Conservation (phyloP, 2,888 invertebrate species). For the Scaptomyza caliginosa region DNA sequence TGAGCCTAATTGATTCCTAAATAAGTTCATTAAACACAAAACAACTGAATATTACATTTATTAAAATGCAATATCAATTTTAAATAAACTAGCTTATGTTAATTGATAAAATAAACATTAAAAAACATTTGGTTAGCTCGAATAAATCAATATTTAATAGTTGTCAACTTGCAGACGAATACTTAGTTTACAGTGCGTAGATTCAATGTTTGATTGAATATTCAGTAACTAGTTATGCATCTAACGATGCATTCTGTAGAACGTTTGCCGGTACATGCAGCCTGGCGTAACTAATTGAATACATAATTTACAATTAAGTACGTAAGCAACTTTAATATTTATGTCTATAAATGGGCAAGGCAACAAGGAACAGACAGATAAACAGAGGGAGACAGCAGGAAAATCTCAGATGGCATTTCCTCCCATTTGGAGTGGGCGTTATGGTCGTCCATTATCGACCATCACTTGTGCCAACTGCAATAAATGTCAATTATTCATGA, state of each 20-base stretch:
- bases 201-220: constrained; percentile 48
- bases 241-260: constrained; percentile 13
- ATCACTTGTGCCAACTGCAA: constrained; percentile 77
- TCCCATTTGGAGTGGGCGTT: constrained; percentile 11
- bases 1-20: not conserved
- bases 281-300: constrained; percentile 71
- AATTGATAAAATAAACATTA: not conserved
- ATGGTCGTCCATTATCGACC: constrained; percentile 66
- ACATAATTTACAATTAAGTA: constrained; percentile 77
- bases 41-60: not conserved
- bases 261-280: constrained; percentile 30
- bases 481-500: constrained; percentile 78
- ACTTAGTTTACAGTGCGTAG: constrained; percentile 14
- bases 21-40: not conserved
- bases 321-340: constrained; percentile 77
- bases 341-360: constrained; percentile 61
- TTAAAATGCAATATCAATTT: not conserved
- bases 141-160: not conserved
- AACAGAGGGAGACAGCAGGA: constrained; percentile 8
- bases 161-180: constrained; percentile 16
- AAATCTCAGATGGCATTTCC: constrained; percentile 16
- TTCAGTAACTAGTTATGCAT: constrained; percentile 15
- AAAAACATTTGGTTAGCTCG: not conserved
- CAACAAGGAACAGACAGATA: constrained; percentile 2
- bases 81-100: too few species aligned